Conservation (phyloP, 2,888 invertebrate genomes). For the Ormyrus rosae region DNA sequence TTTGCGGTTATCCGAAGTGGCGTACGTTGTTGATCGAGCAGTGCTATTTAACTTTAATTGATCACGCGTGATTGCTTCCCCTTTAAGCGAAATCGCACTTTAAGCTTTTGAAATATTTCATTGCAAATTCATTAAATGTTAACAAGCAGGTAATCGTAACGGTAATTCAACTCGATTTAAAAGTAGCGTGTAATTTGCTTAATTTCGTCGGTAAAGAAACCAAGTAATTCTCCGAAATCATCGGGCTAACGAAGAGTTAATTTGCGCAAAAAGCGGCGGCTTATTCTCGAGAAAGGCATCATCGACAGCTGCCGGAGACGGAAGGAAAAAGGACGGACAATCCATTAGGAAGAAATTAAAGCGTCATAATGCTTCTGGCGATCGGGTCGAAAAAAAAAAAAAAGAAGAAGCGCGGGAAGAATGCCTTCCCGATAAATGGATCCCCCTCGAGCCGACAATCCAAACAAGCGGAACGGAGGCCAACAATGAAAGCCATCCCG, state of each 20-base stretch:
- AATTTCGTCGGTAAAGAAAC: background rate
- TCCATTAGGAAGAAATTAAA: conserved; percentile 47
- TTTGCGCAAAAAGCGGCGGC: conserved; percentile 14
- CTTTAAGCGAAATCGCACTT: no score
- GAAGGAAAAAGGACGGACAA: conserved; percentile 8
- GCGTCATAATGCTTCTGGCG: conserved; percentile 44
- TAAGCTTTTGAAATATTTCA: no score
- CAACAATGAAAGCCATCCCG: conserved; percentile 43
- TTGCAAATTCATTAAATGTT: no score
- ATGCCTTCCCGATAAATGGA: conserved; percentile 39
- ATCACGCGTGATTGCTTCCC: no score
- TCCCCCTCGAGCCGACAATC: conserved; percentile 22
- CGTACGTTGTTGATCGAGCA: conserved; percentile 7
- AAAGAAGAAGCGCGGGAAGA: conserved; percentile 8
- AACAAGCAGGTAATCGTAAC: no score
- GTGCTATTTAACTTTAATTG: background rate
- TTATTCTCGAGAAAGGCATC: background rate
- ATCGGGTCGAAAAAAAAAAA: conserved; percentile 17
- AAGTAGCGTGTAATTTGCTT: background rate
- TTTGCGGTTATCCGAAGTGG: conserved; percentile 17
- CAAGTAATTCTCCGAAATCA: conserved; percentile 6
- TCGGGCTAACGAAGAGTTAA: conserved; percentile 11
- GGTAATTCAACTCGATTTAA: background rate
- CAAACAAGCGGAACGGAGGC: conserved; percentile 40
- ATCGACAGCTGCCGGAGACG: background rate